Conservation (phyloP, 2,888 invertebrate genomes). For the Cheilosia vernalis region DNA sequence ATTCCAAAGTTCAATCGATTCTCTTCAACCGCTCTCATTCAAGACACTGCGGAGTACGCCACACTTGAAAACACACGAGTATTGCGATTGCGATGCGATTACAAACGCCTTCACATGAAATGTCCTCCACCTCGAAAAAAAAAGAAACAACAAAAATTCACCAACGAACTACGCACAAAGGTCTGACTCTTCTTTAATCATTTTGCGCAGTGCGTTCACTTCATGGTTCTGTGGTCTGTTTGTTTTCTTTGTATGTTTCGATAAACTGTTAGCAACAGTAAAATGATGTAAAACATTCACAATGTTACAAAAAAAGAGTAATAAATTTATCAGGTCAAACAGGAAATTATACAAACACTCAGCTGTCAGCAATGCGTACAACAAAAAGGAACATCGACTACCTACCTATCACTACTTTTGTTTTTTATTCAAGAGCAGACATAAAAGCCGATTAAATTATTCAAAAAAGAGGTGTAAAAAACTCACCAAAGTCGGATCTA, state of each 20-base stretch:
- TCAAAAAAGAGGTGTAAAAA: conserved; percentile 1
- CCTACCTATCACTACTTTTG: too few relatives aligned
- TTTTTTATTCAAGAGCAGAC: too few relatives aligned
- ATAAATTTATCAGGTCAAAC: conserved; percentile 34
- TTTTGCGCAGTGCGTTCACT: conserved; percentile 63
- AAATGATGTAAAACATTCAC: not conserved
- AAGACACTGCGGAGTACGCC: conserved; percentile 30
- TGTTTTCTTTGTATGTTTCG: conserved; percentile 36
- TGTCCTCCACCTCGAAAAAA: conserved; percentile 20
- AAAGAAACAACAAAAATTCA: not conserved
- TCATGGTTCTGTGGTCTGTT: conserved; percentile 16
- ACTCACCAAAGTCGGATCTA: not conserved
- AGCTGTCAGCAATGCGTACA: too few relatives aligned
- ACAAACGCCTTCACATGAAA: conserved; percentile 10
- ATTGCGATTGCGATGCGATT: conserved; percentile 47
- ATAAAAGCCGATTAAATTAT: not conserved
- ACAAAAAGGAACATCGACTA: not conserved
- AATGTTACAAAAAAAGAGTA: conserved; percentile 30
- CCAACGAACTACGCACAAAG: conserved; percentile 62
- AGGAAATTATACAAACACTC: conserved; percentile 37
- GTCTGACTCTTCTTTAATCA: conserved; percentile 48
- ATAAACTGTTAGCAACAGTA: conserved; percentile 15
- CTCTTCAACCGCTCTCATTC: conserved; percentile 1
- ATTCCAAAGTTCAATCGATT: conserved; percentile 53
- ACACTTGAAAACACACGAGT: not conserved